Percentiles rank a stretch among this genome's conserved stretches.
Evolutionary conservation across 2,888 invertebrate genomes (phyloP).

Genomic region (Ametastegia equiseti): DNA sequence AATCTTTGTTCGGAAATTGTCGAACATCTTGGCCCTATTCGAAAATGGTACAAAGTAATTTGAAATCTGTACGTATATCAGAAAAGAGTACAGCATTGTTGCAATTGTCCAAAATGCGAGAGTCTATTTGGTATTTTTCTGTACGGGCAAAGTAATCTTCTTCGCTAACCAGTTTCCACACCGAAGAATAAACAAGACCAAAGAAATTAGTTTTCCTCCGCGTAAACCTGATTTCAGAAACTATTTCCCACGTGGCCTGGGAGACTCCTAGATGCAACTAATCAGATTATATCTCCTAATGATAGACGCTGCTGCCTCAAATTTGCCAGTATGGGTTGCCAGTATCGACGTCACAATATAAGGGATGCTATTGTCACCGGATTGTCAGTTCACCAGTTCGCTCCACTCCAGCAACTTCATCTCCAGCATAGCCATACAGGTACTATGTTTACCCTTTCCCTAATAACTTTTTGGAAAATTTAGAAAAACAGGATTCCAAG

Average conservation of each 20-base stretch:
- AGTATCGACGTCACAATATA: constrained; percentile 31
- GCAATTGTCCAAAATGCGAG: not conserved
- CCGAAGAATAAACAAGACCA: not conserved
- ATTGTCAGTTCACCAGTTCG: constrained; percentile 39
- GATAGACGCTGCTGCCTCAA: constrained; percentile 14
- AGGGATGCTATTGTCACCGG: constrained; percentile 21
- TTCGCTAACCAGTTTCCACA: not conserved
- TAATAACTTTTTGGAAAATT: not conserved
- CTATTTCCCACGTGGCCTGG: constrained; percentile 37
- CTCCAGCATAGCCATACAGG: constrained; percentile 14
- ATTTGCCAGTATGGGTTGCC: constrained; percentile 17
- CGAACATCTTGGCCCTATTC: not conserved
- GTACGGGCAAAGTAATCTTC: not conserved
- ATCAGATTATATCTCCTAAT: constrained; percentile 36
- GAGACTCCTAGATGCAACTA: not conserved
- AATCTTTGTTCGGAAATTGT: not conserved
- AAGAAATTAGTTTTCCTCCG: constrained; percentile 1
- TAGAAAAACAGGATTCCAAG: not conserved
- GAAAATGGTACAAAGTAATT: not conserved
- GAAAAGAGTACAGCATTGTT: not conserved
- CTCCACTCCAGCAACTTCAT: constrained; percentile 40
- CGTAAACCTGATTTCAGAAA: constrained; percentile 40
- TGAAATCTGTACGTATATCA: not conserved
- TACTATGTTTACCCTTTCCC: not conserved
- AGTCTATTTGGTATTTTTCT: not conserved